Evolutionary conservation across 2,888 invertebrate species (phyloP), one percentile per base, ranked within the genome.

Genomic region (Dexiosoma caninum): DNA sequence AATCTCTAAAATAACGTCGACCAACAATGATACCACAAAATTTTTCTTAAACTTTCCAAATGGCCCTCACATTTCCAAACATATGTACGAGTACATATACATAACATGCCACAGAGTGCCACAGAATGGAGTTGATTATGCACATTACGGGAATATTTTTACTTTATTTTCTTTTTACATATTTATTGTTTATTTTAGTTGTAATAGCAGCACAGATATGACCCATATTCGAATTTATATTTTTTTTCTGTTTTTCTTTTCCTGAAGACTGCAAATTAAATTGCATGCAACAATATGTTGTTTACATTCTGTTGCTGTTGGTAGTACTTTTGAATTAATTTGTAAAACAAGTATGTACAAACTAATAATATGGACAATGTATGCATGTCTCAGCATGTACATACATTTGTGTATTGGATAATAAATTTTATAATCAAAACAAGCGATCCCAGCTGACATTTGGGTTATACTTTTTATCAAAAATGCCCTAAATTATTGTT

Each of bases 241-340:
- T 32, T 21, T 32, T 32, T 44, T 27, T 12, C n/a, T 49, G 27
- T n/a, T 16, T 10, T 21, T 1, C 21, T 12, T n/a, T 27, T 35
- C 37, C 27, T n/a, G 53, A 75, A 64, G 59, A 75, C 59, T 70
- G 70, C 64, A 79, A 79, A 75, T 75, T 70, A 59, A 79, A 79
- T 79, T 79, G 70, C 70, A 75, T 51, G 69, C 64, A 53, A 62
- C 71, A 69, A 74, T 66, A 64, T 69, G 32, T 66, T 64, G 53
- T 53, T 60, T 62, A 35, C n/a, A 62, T 23, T 23, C 53, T 67
- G 42, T 67, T 42, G 67, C 23, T 16, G 23, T 9, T 60, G 37
- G 8, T 21, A 12, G n/a, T 4, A 32, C 9, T 23, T 7, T 35
- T 30, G 23, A 21, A 35, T 9, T 4, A 2, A 19, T 60, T 40